These are phyloP conservation scores for Drosophila hamatofila DNA, from an alignment of 2,888 invertebrate species.

Conservation along the genomic window DNA sequence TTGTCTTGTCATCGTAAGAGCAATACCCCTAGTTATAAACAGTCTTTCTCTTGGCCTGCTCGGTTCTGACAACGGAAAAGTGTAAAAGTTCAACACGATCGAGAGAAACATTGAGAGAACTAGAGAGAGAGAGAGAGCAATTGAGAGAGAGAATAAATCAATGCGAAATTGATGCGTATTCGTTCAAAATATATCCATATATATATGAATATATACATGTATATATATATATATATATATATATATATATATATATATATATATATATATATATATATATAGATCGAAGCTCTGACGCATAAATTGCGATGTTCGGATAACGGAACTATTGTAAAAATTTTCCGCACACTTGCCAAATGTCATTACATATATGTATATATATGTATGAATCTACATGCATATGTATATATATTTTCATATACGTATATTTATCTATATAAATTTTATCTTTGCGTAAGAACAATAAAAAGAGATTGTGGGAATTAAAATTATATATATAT, in stretches of 20 bases:
- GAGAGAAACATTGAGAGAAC: neutral
- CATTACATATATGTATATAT: neutral
- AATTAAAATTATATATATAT: too few relatives aligned
- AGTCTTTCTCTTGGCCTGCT: slow-evolving; percentile 59
- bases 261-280: neutral
- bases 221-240: slow-evolving; percentile 6
- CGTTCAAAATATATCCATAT: slow-evolving; percentile 27
- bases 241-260: neutral
- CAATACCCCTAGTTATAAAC: slow-evolving; percentile 76
- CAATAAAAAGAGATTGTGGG: too few relatives aligned
- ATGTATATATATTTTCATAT: neutral
- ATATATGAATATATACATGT: neutral
- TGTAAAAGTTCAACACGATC: slow-evolving; percentile 68
- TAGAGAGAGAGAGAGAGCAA: neutral
- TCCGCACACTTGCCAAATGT: slow-evolving; percentile 2
- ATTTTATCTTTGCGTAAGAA: too few relatives aligned
- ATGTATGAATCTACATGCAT: neutral
- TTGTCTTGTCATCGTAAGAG: slow-evolving; percentile 72
- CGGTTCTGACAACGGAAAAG: slow-evolving; percentile 57
- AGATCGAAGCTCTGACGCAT: slow-evolving; percentile 49
- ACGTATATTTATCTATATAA: neutral
- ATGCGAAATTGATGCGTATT: slow-evolving; percentile 41
- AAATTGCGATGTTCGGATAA: slow-evolving; percentile 41
- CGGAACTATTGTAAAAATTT: slow-evolving; percentile 44
- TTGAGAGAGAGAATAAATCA: slow-evolving; percentile 12